Evolutionary conservation across 2,113 vertebrate genomes (phyloP).

Genomic region (Tonatia bakeri): DNA sequence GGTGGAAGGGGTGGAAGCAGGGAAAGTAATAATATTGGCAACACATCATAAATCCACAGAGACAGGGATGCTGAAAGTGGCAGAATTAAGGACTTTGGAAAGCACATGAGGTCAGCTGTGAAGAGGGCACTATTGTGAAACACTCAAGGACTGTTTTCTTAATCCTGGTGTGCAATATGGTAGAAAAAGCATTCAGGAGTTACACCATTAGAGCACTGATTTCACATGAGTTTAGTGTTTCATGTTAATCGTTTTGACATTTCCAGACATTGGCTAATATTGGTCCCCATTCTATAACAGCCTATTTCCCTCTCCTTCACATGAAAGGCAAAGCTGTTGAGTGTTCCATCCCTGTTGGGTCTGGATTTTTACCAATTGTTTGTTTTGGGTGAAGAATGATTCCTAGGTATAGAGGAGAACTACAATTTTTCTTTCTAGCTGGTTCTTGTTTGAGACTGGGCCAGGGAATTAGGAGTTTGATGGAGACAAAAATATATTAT

Average conservation of each 20-base stretch:
- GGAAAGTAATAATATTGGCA: conserved; percentile 68
- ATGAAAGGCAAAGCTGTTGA: conserved; percentile 40
- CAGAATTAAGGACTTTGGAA: conserved; percentile 77
- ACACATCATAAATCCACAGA: conserved; percentile 78
- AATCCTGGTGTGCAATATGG: conserved; percentile 72
- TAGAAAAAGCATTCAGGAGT: conserved; percentile 45
- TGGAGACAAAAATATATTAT: background rate
- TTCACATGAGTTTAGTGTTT: conserved; percentile 76
- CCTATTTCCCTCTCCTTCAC: conserved; percentile 42
- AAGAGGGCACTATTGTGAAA: conserved; percentile 72
- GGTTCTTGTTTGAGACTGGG: background rate
- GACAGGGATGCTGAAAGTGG: conserved; percentile 73
- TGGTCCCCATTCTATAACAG: conserved; percentile 53
- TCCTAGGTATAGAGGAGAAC: conserved; percentile 13
- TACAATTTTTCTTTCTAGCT: conserved; percentile 8
- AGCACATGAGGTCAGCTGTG: conserved; percentile 66
- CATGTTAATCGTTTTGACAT: conserved; percentile 64
- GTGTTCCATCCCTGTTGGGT: conserved; percentile 48
- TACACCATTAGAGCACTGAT: conserved; percentile 49
- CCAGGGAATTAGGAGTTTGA: background rate
- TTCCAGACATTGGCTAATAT: conserved; percentile 69
- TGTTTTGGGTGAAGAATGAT: conserved; percentile 64
- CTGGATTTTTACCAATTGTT: conserved; percentile 67
- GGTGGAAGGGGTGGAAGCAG: conserved; percentile 65
- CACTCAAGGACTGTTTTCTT: conserved; percentile 66